phyloP scores from a whole-genome alignment of 2,888 invertebrate genomes.

The Chaetogeoica ovagalla region DNA sequence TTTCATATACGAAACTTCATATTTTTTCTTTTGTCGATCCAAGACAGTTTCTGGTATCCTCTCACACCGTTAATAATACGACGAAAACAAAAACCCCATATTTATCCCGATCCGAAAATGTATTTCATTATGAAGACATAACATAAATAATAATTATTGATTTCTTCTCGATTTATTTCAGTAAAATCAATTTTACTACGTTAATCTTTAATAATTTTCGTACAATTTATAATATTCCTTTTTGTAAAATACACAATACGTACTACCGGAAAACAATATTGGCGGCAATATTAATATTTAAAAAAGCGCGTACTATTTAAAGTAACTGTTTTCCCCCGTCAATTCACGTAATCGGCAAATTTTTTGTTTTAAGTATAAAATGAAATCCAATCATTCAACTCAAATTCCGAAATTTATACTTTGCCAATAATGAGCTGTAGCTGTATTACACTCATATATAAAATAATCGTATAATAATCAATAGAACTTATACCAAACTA shows the following conservation, averaged over 20 bases:
- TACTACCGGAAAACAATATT: not conserved
- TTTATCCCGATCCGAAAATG: not conserved
- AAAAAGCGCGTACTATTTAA: too few species aligned
- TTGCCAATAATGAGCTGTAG: too few species aligned
- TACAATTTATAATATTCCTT: not conserved
- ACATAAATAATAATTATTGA: not conserved
- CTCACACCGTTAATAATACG: not conserved
- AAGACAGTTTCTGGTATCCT: not conserved
- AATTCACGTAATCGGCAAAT: too few species aligned
- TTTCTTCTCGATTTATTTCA: not conserved
- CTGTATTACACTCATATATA: too few species aligned
- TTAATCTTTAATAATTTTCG: not conserved
- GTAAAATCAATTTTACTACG: not conserved
- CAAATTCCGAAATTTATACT: too few species aligned
- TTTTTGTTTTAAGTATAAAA: too few species aligned
- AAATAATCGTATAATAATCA: too few species aligned
- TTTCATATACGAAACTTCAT: constrained; percentile 3
- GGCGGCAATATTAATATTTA: too few species aligned
- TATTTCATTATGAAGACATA: not conserved
- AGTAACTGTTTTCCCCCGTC: too few species aligned
- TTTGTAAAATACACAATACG: not conserved
- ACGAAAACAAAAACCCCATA: constrained; percentile 2
- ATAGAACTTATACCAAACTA: too few species aligned
- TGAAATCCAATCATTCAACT: too few species aligned
- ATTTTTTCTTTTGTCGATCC: not conserved